Evolutionary conservation across 2,113 vertebrate species (phyloP).

Genomic region (Halcyon malimbica): DNA sequence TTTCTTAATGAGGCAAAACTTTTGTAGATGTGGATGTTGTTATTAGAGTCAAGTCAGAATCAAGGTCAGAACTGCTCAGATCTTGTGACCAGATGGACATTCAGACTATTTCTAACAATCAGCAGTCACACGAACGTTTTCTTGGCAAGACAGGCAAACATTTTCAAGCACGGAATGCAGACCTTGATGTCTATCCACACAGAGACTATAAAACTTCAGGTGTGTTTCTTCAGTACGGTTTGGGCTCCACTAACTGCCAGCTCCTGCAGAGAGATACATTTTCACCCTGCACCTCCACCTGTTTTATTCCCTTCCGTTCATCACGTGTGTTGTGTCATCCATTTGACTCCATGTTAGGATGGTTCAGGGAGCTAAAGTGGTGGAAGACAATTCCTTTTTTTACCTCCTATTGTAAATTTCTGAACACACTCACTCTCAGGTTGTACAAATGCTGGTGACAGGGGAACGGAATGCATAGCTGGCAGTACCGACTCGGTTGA

Average conservation of each 20-base stretch:
- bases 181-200: neutral
- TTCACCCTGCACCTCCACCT: neutral
- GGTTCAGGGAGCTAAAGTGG: neutral
- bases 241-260: neutral
- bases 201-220: neutral
- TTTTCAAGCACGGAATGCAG: neutral
- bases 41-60: neutral
- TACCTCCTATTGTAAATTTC: neutral
- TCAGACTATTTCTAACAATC: neutral
- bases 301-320: neutral
- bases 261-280: neutral
- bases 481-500: neutral
- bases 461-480: neutral
- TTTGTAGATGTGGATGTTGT: neutral
- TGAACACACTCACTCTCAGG: neutral
- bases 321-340: neutral
- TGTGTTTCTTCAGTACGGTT: neutral
- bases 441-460: neutral
- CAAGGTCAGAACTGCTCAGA: neutral
- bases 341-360: neutral
- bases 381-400: neutral
- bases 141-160: neutral
- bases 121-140: neutral
- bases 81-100: neutral
- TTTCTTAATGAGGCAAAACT: neutral